These are phyloP conservation scores for Lamprotornis superbus DNA, from an alignment of 2,113 vertebrate species.

Conservation along the genomic window DNA sequence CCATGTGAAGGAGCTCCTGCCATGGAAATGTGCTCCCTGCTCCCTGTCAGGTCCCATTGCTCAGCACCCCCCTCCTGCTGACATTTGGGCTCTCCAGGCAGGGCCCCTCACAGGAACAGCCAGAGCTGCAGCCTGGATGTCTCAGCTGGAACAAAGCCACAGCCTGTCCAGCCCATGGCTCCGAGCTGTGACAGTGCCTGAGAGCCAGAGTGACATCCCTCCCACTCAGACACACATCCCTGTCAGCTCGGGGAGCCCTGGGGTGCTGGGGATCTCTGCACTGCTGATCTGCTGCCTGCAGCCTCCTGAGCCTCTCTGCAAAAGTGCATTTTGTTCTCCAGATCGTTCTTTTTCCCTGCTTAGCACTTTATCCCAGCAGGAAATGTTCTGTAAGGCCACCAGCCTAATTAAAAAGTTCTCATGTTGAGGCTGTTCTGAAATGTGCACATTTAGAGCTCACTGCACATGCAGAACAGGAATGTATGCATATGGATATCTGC, in stretches of 20 bases:
- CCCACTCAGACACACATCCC: background rate
- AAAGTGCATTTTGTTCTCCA: background rate
- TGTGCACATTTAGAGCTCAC: background rate
- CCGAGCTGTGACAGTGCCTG: background rate
- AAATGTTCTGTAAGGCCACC: background rate
- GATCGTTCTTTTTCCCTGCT: background rate
- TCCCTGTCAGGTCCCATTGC: background rate
- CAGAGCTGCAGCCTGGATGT: background rate
- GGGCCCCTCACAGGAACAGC: background rate
- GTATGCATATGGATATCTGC: background rate
- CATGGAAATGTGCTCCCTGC: background rate
- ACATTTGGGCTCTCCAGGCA: background rate
- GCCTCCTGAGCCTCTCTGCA: background rate
- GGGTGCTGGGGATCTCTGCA: background rate
- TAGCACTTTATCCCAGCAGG: background rate
- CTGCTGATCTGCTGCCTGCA: background rate
- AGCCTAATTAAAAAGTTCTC: background rate
- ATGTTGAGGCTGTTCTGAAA: background rate
- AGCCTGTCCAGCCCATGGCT: background rate
- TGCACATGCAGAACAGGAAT: background rate
- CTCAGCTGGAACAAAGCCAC: background rate
- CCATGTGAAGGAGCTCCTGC: background rate
- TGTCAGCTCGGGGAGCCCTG: background rate
- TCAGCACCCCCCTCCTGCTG: background rate
- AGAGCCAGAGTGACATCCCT: conserved; percentile 34